Percentiles rank a stretch among this genome's conserved stretches.
phyloP scores from a whole-genome alignment of 2,113 vertebrate species.

The Silurus glanis region DNA sequence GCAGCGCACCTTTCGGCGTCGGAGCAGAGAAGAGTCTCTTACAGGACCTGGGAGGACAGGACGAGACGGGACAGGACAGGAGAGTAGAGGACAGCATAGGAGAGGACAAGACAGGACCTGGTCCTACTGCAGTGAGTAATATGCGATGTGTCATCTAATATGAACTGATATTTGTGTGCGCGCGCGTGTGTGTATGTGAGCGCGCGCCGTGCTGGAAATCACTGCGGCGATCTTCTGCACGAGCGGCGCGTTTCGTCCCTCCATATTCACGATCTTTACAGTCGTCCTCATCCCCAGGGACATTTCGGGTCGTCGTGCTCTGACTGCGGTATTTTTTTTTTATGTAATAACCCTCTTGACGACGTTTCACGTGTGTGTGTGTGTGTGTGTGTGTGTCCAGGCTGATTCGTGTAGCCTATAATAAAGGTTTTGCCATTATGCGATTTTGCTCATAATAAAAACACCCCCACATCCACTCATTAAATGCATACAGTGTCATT shows the following conservation, averaged over 20 bases:
- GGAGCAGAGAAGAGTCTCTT: not conserved
- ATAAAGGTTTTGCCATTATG: not conserved
- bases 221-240: not conserved
- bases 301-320: not conserved
- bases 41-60: not conserved
- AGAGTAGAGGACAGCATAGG: not conserved
- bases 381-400: not conserved
- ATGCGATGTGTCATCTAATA: not conserved
- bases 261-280: not conserved
- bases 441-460: not conserved
- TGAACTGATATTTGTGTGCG: not conserved
- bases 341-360: not conserved
- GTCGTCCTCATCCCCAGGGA: not conserved
- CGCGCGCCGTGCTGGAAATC: not conserved
- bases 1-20: constrained; percentile 24
- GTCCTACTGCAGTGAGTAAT: not conserved
- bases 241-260: not conserved
- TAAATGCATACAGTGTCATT: not conserved
- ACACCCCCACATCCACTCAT: not conserved
- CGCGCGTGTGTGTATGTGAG: not conserved
- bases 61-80: not conserved
- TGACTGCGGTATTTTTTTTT: not conserved
- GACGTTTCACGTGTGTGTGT: not conserved
- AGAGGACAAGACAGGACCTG: no score
- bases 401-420: not conserved